Conservation (phyloP, 2,888 invertebrate genomes). For the Anodontia alba region DNA sequence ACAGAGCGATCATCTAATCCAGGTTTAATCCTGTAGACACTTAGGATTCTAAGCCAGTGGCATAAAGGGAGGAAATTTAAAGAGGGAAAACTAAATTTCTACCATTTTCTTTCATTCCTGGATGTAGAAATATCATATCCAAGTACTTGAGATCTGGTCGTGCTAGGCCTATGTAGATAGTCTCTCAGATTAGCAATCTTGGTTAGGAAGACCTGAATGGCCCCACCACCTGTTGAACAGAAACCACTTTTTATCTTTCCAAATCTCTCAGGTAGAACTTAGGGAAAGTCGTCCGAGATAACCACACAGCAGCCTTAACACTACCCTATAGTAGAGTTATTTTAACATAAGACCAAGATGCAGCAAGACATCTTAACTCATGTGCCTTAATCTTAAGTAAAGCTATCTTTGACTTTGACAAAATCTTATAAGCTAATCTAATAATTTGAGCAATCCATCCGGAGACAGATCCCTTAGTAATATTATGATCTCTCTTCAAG, state of each 20-base stretch:
- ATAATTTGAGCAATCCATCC: neutral
- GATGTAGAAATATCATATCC: neutral
- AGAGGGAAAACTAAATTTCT: neutral
- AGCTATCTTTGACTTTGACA: neutral
- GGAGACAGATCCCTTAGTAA: neutral
- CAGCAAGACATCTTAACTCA: neutral
- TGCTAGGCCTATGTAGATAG: neutral
- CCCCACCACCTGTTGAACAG: neutral
- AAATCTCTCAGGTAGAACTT: no score
- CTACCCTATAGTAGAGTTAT: neutral
- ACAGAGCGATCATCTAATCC: neutral
- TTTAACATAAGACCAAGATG: neutral
- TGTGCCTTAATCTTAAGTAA: neutral
- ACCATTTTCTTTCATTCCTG: neutral
- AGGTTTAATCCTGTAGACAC: neutral
- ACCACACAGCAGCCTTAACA: neutral
- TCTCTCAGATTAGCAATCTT: neutral
- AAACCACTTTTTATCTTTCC: neutral
- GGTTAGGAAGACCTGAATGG: neutral
- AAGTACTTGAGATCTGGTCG: neutral
- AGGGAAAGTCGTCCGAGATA: neutral
- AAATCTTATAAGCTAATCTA: conserved; percentile 1
- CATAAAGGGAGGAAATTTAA: neutral
- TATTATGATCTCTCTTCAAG: neutral
- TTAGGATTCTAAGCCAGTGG: neutral